These are phyloP conservation scores for Connochaetes taurinus DNA, from an alignment of 2,113 vertebrate species.

Conservation along the genomic window DNA sequence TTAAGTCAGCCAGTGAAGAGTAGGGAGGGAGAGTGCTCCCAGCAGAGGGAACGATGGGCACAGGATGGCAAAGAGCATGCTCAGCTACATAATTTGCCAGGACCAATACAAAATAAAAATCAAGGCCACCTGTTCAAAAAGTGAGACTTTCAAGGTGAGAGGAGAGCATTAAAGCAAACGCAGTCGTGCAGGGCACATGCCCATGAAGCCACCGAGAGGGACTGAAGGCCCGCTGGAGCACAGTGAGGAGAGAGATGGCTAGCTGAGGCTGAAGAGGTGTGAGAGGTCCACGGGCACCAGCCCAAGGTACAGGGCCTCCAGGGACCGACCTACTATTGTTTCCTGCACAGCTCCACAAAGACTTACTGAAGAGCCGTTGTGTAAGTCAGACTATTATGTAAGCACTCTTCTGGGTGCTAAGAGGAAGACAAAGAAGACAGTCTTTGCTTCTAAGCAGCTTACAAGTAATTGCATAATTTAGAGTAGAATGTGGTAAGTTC, in stretches of 20 bases:
- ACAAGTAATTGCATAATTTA: slow-evolving; percentile 13
- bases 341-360: background rate
- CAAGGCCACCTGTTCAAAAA: background rate
- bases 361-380: background rate
- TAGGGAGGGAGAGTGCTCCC: background rate
- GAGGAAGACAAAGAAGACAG: slow-evolving; percentile 3
- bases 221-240: background rate
- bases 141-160: background rate
- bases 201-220: background rate
- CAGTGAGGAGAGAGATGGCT: background rate
- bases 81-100: background rate
- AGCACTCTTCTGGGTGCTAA: background rate
- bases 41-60: background rate
- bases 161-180: background rate
- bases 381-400: background rate
- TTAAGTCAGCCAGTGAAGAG: background rate
- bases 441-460: slow-evolving; percentile 3
- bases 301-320: background rate
- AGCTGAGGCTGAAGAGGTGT: background rate
- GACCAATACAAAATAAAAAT: background rate
- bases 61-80: background rate
- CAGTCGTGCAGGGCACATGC: background rate
- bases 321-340: background rate
- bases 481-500: background rate
- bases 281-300: too few species aligned